A percentile compares a stretch with the other conserved stretches of the same genome.
Conservation (phyloP, 2,888 invertebrate genomes). For the Drosophila basisetae region DNA sequence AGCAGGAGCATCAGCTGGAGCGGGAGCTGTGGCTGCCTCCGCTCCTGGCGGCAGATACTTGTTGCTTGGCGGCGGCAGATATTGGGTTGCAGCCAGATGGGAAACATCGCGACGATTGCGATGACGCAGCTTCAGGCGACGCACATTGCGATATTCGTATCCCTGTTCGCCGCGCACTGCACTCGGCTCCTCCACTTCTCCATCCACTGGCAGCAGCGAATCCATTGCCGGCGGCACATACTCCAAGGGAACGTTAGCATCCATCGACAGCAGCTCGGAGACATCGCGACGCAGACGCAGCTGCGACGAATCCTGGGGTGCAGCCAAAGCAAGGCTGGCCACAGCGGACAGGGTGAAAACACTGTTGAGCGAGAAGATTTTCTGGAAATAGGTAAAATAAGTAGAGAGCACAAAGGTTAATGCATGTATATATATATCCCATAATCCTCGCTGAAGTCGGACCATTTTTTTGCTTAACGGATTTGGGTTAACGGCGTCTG, state of each 20-base stretch:
- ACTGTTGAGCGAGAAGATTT: conserved; percentile 70
- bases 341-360: conserved; percentile 66
- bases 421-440: neutral
- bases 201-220: conserved; percentile 35
- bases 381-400: conserved; percentile 53
- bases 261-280: conserved; percentile 53
- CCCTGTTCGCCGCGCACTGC: conserved; percentile 59
- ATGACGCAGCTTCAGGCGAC: conserved; percentile 70
- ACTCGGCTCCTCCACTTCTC: conserved; percentile 27
- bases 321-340: conserved; percentile 68
- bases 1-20: conserved; percentile 5
- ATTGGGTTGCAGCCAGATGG: conserved; percentile 63
- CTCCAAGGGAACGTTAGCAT: conserved; percentile 42
- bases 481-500: conserved; percentile 58
- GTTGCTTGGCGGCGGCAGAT: conserved; percentile 68
- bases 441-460: neutral
- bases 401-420: neutral
- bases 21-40: conserved; percentile 15
- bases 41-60: conserved; percentile 68
- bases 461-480: conserved; percentile 27
- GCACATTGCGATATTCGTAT: conserved; percentile 75
- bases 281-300: conserved; percentile 74
- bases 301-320: conserved; percentile 36
- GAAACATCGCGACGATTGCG: conserved; percentile 80
- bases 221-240: conserved; percentile 60